Conservation (phyloP, 2,113 vertebrate species). For the Periophthalmodon schlosseri region DNA sequence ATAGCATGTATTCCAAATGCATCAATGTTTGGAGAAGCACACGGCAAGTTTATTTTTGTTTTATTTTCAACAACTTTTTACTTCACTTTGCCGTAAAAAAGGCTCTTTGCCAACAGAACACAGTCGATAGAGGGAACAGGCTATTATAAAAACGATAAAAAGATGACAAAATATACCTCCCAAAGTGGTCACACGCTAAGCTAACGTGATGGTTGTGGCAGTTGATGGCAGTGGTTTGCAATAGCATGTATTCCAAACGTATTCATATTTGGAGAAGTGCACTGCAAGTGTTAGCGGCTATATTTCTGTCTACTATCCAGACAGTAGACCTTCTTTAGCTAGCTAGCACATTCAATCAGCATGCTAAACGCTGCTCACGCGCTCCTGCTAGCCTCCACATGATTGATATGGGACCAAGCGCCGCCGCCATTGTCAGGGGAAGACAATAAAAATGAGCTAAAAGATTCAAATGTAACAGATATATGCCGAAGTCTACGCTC, state of each 20-base stretch:
- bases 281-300: too few species aligned
- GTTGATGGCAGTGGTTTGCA: background rate
- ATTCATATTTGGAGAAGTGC: too few species aligned
- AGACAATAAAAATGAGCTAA: background rate
- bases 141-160: too few species aligned
- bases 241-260: background rate
- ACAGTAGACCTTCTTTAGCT: conserved; percentile 4
- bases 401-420: background rate
- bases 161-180: too few species aligned
- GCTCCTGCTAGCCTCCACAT: background rate
- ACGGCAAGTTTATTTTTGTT: too few species aligned
- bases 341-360: conserved; percentile 46
- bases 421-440: background rate
- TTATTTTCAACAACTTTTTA: too few species aligned
- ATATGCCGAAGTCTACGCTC: conserved; percentile 13
- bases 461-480: conserved; percentile 1
- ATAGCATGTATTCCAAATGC: too few species aligned
- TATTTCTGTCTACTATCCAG: background rate
- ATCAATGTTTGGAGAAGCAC: too few species aligned
- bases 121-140: too few species aligned
- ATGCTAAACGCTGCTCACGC: conserved; percentile 30
- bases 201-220: background rate
- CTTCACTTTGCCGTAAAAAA: too few species aligned
- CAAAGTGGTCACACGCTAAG: background rate
- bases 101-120: too few species aligned